Conservation (phyloP, 2,888 invertebrate genomes). For the Cephus pygmeus region DNA sequence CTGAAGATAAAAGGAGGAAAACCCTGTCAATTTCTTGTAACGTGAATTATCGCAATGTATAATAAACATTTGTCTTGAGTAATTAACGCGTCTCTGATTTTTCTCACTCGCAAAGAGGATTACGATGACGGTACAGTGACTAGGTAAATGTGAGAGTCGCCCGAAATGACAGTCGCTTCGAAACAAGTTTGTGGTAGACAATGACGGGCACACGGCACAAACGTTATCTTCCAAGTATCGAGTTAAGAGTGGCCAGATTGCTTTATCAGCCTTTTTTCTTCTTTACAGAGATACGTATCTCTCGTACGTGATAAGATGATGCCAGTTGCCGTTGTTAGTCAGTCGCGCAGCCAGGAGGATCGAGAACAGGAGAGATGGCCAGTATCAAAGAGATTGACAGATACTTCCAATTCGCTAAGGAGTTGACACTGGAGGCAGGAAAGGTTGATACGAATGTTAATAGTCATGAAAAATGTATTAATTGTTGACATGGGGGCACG, state of each 20-base stretch:
- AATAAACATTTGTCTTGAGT: neutral
- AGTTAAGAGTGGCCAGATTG: neutral
- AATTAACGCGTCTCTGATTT: neutral
- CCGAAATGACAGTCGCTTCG: neutral
- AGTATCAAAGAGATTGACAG: constrained; percentile 37
- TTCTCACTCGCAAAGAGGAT: neutral
- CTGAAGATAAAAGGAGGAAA: neutral
- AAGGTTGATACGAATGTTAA: constrained; percentile 32
- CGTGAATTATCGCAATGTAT: neutral
- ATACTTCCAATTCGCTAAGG: constrained; percentile 47
- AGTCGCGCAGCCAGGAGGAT: constrained; percentile 33
- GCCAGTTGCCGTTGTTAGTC: constrained; percentile 5
- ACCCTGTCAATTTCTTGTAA: neutral
- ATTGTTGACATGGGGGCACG: neutral
- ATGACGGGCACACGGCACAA: neutral
- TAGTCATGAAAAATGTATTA: neutral
- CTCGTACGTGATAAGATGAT: neutral
- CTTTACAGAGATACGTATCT: neutral
- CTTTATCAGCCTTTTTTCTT: neutral
- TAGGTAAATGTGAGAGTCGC: neutral
- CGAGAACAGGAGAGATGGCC: constrained; percentile 38
- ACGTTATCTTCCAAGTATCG: neutral
- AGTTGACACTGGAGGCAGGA: constrained; percentile 48
- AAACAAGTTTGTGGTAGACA: neutral
- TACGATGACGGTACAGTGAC: neutral